These are phyloP conservation scores for Australoheros facetus DNA, from an alignment of 2,797 vertebrate genomes.

Conservation along the genomic window DNA sequence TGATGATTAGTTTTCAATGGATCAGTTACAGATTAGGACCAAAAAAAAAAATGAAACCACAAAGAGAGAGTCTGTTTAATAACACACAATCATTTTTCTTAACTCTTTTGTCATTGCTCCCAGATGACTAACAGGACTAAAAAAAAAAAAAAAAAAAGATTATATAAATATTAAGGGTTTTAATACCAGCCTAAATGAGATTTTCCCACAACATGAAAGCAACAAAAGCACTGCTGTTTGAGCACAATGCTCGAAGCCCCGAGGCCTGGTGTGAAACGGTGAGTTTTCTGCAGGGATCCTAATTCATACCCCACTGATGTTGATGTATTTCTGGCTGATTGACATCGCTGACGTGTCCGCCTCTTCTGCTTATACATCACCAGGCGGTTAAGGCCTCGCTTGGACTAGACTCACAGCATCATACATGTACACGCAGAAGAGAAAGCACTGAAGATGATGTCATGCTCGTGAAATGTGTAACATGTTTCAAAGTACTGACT, in stretches of 20 bases:
- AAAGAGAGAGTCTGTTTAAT: too few relatives aligned
- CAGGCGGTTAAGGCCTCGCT: background rate
- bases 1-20: too few relatives aligned
- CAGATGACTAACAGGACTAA: background rate
- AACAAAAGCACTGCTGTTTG: slow-evolving; percentile 21
- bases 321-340: slow-evolving; percentile 22
- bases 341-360: slow-evolving; percentile 24
- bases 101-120: background rate
- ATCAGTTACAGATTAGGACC: too few relatives aligned
- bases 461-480: slow-evolving; percentile 16
- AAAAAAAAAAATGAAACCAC: too few relatives aligned
- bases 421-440: background rate
- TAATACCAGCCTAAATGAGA: background rate
- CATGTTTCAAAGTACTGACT: slow-evolving; percentile 1
- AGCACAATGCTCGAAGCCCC: slow-evolving; percentile 1
- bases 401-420: background rate
- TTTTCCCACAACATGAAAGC: slow-evolving; percentile 1
- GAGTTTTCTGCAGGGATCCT: slow-evolving; percentile 28
- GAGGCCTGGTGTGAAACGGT: slow-evolving; percentile 11
- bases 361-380: slow-evolving; percentile 41
- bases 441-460: slow-evolving; percentile 16
- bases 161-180: background rate
- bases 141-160: background rate
- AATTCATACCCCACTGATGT: slow-evolving; percentile 17
- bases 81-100: too few relatives aligned